Evolutionary conservation across 1,140 invertebrate genomes (phyloP), one percentile per base, ranked within the genome.

Genomic region (Gerris buenoi): DNA sequence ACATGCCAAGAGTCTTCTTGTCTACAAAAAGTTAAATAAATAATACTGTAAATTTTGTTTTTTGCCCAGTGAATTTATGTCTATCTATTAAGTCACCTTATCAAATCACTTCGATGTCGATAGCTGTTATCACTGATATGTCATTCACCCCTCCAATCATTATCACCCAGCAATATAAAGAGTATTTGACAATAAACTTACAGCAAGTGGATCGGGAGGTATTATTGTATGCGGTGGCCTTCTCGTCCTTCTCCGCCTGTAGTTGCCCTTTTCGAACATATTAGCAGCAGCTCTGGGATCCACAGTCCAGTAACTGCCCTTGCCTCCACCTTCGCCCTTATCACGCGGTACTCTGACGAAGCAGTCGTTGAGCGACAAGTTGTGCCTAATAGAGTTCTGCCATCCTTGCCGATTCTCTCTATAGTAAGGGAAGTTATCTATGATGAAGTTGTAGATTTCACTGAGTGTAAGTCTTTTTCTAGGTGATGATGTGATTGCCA

Each of bases 361-460:
- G 77, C 97, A 99, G 78, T 99, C 97, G 80, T 99, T 99, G 18
- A 99, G 81, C 69, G 90, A 95, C 2, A 99, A 80, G 79, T 99
- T 99, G 77, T 99, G 95, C 56, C 95, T 82, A 67, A 97, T 97
- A 1, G 90, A 93, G 75, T 97, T 97, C 77, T 97, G 93, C 91
- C 91, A 94, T 64, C 91, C 87, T 77, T 97, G 93, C 75, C 95
- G 95, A 77, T 93, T 97, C 76, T 98, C 93, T n/a, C 95, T 81
- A 77, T 98, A 98, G 75, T 97, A 98, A 0, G 95, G 94, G 76
- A 98, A 99, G 2, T 91, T 82, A 71, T 97, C 94, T 89, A 98
- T 98, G 69, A 99, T 99, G 66, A 71, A 75, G 78, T 96, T 90
- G 76, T 99, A 99, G 73, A 99, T 99, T 5, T 95, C 95, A 75